Conservation (phyloP, 2,797 vertebrate genomes). For the Anolis apletophallus region DNA sequence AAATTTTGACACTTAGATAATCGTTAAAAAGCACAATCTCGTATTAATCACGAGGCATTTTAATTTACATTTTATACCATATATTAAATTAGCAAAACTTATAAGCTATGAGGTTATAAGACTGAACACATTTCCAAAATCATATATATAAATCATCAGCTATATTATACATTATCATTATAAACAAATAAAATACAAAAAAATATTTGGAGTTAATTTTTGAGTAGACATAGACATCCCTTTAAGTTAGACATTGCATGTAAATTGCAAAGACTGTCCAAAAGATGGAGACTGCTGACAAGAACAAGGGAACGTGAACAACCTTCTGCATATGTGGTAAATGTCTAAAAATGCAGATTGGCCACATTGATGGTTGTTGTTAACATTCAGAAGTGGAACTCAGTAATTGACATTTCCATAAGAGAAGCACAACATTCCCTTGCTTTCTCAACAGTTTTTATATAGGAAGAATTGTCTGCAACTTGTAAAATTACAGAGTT, state of each 20-base stretch:
- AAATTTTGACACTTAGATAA: constrained; percentile 62
- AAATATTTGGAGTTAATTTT: background rate
- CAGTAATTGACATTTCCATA: background rate
- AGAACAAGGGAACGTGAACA: background rate
- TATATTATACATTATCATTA: background rate
- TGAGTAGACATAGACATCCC: background rate
- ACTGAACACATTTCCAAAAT: constrained; percentile 18
- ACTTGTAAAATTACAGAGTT: background rate
- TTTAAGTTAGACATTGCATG: background rate
- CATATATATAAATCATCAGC: background rate
- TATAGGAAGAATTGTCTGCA: background rate
- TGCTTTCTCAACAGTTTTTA: background rate
- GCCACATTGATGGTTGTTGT: background rate
- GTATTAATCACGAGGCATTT: constrained; percentile 66
- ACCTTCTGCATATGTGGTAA: background rate
- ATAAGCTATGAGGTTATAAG: constrained; percentile 42
- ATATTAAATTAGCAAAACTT: constrained; percentile 56
- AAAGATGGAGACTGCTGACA: background rate
- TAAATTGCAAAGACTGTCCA: background rate
- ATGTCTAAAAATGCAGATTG: background rate
- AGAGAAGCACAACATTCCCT: background rate
- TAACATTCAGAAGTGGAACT: background rate
- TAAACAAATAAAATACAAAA: background rate
- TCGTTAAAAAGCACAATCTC: constrained; percentile 53
- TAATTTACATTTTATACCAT: constrained; percentile 59